Base-by-base conservation (phyloP, 2,888 invertebrate genomes). In the Leuctra nigra region DNA sequence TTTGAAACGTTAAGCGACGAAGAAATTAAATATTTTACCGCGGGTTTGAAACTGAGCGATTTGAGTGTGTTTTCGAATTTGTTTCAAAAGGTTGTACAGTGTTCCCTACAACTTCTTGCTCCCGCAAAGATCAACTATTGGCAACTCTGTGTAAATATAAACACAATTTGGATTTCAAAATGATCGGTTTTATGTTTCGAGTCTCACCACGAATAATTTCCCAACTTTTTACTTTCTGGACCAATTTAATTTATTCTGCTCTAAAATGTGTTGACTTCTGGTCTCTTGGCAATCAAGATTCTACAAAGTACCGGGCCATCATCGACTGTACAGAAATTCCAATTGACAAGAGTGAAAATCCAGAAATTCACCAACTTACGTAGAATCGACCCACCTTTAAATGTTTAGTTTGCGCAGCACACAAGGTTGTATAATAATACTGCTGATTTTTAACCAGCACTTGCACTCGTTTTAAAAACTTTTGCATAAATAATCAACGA, bases 391-490 rank as follows among this genome's bases (percentile, higher is more conserved):
- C 41, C 11, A 41, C 41, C 20, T 41, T 41, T 20, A 41, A 41
- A 41, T 41, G 16, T n/a, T n/a, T n/a, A n/a, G n/a, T n/a, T n/a
- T n/a, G n/a, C n/a, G n/a, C n/a, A n/a, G n/a, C n/a, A n/a, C n/a
- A n/a, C n/a, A n/a, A n/a, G n/a, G n/a, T n/a, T n/a, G n/a, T n/a
- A n/a, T n/a, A n/a, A n/a, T n/a, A n/a, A n/a, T n/a, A n/a, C n/a
- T n/a, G n/a, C n/a, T n/a, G n/a, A n/a, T n/a, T n/a, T n/a, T n/a
- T n/a, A n/a, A n/a, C n/a, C n/a, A n/a, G n/a, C n/a, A n/a, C n/a
- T n/a, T n/a, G n/a, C n/a, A n/a, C n/a, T n/a, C 22, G n/a, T 46
- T 46, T 46, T 46, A 46, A 23, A 46, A 46, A 46, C 2, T 11
- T 36, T 3, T 14, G 13, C 13, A 13, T 4, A 36, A 13, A 13